Base-by-base conservation (phyloP, 2,888 invertebrate genomes). In the Andrena trimmerana region DNA sequence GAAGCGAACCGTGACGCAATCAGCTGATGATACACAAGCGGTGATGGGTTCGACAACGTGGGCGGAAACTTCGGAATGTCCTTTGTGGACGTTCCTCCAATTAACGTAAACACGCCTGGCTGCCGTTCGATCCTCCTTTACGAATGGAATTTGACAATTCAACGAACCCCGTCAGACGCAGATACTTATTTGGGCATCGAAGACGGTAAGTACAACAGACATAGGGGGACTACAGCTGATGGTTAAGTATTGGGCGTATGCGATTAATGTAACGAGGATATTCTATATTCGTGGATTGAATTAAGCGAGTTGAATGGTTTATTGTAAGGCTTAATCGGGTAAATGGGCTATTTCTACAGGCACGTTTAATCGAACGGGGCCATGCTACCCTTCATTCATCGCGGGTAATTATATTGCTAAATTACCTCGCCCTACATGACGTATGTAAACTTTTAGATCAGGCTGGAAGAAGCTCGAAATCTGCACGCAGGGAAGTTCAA, bases 1-100 rank as follows among this genome's bases (percentile, higher is more conserved):
- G 80, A 77, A 67, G 67, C 76, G 54, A 48, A 67, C 67, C 63
- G 77, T 84, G 84, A 84, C 84, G 84, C 78, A 84, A 84, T 84
- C 84, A 75, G 74, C 72, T 65, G 75, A 84, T 72, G 78, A 78
- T 78, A 77, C 57, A 68, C 78, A 78, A 73, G 70, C 54, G 72
- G 77, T 42, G 73, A 69, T 81, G 77, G 63, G 81, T 66, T 71
- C 68, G 60, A 66, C 42, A 69, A 59, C 52, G 68, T 77, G 27
- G 78, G 52, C 78, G 81, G 66, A 78, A 69, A 70, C 69, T 72
- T 72, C 24, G 50, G 31, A n/a, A 59, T 74, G 27, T 31, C 60
- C 33, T 74, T 65, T 24, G n/a, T 8, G n/a, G 5, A 16, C n/a
- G 50, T 31, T 68, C 27, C 63, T 0, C 20, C 13, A 13, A 24